Conservation (phyloP, 2,113 vertebrate species). For the Apodemus speciosus region DNA sequence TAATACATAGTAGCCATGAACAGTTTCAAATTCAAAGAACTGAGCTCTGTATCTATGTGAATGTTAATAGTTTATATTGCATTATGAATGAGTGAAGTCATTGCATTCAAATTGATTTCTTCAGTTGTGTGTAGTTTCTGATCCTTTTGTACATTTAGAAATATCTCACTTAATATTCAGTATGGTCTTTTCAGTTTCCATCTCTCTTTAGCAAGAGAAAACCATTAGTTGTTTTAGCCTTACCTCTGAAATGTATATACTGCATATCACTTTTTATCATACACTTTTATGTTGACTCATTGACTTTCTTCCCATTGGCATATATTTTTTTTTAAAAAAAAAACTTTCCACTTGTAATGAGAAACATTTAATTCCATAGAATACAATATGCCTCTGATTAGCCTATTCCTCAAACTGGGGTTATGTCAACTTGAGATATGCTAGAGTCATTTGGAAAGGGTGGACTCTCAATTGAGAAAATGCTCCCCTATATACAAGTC, state of each 20-base stretch:
- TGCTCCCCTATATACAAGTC: neutral
- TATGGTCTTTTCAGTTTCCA: neutral
- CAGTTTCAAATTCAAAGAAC: neutral
- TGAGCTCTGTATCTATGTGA: neutral
- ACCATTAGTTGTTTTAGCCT: neutral
- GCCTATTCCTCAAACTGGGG: neutral
- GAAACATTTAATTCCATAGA: neutral
- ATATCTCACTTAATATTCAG: neutral
- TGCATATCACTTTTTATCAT: neutral
- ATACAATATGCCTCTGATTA: neutral
- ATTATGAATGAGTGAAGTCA: constrained; percentile 14
- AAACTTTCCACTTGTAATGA: neutral
- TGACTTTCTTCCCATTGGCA: neutral
- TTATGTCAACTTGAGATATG: neutral
- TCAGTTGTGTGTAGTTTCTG: neutral
- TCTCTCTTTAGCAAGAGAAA: neutral
- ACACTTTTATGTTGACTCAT: neutral
- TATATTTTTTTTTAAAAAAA: neutral
- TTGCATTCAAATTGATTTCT: neutral
- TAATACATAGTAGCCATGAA: neutral
- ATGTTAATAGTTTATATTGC: neutral
- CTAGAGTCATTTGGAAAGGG: neutral
- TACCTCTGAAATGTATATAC: neutral
- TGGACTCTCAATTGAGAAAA: neutral
- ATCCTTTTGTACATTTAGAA: neutral